Evolutionary conservation across 2,113 vertebrate species (phyloP), one percentile per base, ranked within the genome.

Genomic region (Leuciscus idus): DNA sequence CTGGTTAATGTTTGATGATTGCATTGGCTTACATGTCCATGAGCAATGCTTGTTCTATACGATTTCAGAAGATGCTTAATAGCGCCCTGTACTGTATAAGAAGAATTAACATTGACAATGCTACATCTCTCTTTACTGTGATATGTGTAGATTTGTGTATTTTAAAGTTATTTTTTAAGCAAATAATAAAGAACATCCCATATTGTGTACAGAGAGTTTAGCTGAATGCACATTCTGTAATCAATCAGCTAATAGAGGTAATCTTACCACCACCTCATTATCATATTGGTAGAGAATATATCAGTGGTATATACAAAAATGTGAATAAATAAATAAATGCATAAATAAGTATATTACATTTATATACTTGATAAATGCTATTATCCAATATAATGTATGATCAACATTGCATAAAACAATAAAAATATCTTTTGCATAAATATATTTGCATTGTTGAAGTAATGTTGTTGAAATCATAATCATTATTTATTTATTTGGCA

Each of bases 301-400:
- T 28, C 61, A 13, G 61, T 28, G n/a, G n/a, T 4, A 28, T 13
- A 64, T 64, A 64, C 61, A 28, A 28, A 64, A 13, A 12, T 62
- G 10, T 26, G 26, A 62, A 26, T 62, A 62, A 62, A 61, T 26
- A 61, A 62, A 61, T 26, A 61, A 62, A 62, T 62, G 59, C 43
- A 43, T 43, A 43, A 43, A 43, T 9, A 43, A 43, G 2, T 8
- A 43, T 4, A 50, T 50, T 13, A 13, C 62, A 30, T 66, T 13
- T 62, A 64, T 13, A 12, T 64, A 64, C 12, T 26, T 13, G 62
- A 1, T 17, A 7, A 1, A 9, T 68, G 7, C 0, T 68, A 33
- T 68, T 68, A 9, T 17, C 64, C 95, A 43, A 43, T 43, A 1
- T 96, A 10, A 1, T 96, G 94, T 95, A 99, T 95, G 80, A 98